phyloP scores from a whole-genome alignment of 1,140 invertebrate genomes.

The Drosophila seguyi region DNA sequence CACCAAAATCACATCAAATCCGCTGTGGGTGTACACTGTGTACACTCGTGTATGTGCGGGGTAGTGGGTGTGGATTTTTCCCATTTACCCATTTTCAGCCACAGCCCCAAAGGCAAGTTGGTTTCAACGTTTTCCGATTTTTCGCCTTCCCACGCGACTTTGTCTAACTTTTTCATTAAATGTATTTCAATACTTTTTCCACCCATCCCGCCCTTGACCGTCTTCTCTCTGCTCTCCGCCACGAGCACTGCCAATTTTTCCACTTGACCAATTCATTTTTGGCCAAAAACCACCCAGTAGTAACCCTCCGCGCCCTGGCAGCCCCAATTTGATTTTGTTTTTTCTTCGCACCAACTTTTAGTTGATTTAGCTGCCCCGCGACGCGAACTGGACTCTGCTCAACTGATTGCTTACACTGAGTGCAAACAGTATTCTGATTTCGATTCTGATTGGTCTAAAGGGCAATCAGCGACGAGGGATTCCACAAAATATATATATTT shows the following conservation, averaged over 20 bases:
- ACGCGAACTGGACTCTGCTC: slow-evolving; percentile 61
- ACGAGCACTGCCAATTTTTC: slow-evolving; percentile 73
- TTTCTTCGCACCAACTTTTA: slow-evolving; percentile 82
- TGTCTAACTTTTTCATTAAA: slow-evolving; percentile 81
- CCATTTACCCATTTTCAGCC: slow-evolving; percentile 23
- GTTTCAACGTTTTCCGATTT: slow-evolving; percentile 35
- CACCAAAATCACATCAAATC: slow-evolving; percentile 77
- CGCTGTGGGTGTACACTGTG: slow-evolving; percentile 16
- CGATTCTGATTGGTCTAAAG: slow-evolving; percentile 39
- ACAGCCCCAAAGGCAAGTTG: slow-evolving; percentile 32
- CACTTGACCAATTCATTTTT: slow-evolving; percentile 83
- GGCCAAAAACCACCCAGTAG: slow-evolving; percentile 9
- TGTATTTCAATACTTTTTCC: slow-evolving; percentile 80
- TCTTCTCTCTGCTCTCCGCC: slow-evolving; percentile 12
- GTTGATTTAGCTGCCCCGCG: slow-evolving; percentile 77
- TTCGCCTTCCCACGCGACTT: slow-evolving; percentile 52
- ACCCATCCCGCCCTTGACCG: background rate
- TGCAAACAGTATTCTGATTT: slow-evolving; percentile 51
- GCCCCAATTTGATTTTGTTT: slow-evolving; percentile 76
- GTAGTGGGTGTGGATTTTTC: slow-evolving; percentile 1
- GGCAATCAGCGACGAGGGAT: slow-evolving; percentile 40
- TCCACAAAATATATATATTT: background rate
- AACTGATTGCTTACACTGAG: slow-evolving; percentile 71
- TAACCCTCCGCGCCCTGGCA: background rate
- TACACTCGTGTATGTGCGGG: background rate